Evolutionary conservation across 2,888 invertebrate genomes (phyloP).

Genomic region (Oscheius sp.): DNA sequence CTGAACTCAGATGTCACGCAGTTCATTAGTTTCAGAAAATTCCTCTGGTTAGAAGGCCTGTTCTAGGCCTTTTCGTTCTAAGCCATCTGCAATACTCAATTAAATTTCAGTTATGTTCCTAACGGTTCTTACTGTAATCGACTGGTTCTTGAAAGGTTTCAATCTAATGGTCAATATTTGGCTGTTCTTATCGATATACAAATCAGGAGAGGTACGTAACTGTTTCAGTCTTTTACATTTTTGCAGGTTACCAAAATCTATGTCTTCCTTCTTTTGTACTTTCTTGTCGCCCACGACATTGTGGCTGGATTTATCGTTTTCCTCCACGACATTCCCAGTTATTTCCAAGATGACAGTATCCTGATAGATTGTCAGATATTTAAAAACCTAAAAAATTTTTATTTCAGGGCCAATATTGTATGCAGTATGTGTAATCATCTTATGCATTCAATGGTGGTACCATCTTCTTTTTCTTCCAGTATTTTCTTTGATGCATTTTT

Average conservation of each 20-base stretch:
- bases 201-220: not conserved
- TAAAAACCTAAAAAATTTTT: not conserved
- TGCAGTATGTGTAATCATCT: not conserved
- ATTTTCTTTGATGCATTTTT: slow-evolving; percentile 13
- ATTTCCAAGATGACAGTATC: slow-evolving; percentile 5
- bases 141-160: slow-evolving; percentile 2
- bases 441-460: slow-evolving; percentile 17
- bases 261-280: slow-evolving; percentile 9
- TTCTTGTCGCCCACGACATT: slow-evolving; percentile 9
- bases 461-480: slow-evolving; percentile 13
- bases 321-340: slow-evolving; percentile 23
- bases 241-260: slow-evolving; percentile 2
- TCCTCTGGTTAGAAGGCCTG: too few species aligned
- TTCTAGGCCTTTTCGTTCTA: too few species aligned
- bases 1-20: too few species aligned
- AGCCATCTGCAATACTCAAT: too few species aligned
- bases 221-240: not conserved
- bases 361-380: not conserved
- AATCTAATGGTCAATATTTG: slow-evolving; percentile 8
- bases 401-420: slow-evolving; percentile 9
- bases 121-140: not conserved
- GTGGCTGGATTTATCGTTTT: not conserved
- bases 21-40: too few species aligned
- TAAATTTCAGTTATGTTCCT: too few species aligned
- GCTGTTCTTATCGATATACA: slow-evolving; percentile 2